phyloP scores from a whole-genome alignment of 2,113 vertebrate species.

The Motacilla alba region DNA sequence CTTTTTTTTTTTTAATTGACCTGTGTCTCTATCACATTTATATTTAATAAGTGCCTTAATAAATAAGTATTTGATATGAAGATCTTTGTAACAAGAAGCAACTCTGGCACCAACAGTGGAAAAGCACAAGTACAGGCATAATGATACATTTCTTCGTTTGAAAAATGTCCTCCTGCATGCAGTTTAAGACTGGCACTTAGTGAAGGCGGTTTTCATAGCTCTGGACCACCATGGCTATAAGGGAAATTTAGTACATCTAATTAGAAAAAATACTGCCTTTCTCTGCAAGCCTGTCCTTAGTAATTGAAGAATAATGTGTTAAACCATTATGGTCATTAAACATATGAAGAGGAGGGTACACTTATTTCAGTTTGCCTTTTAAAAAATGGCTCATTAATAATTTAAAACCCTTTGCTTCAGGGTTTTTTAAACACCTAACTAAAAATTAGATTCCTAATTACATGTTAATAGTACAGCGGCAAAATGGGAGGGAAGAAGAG shows the following conservation, averaged over 20 bases:
- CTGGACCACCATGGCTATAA: neutral
- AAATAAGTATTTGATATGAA: neutral
- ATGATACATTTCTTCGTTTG: neutral
- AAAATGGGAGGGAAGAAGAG: conserved; percentile 25
- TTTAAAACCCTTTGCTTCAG: conserved; percentile 22
- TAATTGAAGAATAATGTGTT: conserved; percentile 43
- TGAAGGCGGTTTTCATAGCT: neutral
- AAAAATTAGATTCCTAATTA: conserved; percentile 52
- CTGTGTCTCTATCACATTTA: neutral
- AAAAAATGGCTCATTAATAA: conserved; percentile 38
- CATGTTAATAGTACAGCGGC: conserved; percentile 31
- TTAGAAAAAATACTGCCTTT: conserved; percentile 21
- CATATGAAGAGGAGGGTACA: conserved; percentile 5
- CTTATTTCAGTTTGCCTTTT: conserved; percentile 27
- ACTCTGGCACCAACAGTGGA: neutral
- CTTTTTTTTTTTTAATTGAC: neutral
- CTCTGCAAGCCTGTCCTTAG: conserved; percentile 25
- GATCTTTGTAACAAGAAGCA: neutral
- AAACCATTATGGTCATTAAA: conserved; percentile 28
- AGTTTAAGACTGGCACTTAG: neutral
- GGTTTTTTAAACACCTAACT: conserved; percentile 43
- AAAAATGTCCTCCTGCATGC: neutral
- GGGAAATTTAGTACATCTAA: conserved; percentile 23
- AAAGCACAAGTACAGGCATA: neutral
- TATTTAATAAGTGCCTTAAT: neutral